Evolutionary conservation across 1,140 invertebrate genomes (phyloP).

Genomic region (Cataglyphis hispanica): DNA sequence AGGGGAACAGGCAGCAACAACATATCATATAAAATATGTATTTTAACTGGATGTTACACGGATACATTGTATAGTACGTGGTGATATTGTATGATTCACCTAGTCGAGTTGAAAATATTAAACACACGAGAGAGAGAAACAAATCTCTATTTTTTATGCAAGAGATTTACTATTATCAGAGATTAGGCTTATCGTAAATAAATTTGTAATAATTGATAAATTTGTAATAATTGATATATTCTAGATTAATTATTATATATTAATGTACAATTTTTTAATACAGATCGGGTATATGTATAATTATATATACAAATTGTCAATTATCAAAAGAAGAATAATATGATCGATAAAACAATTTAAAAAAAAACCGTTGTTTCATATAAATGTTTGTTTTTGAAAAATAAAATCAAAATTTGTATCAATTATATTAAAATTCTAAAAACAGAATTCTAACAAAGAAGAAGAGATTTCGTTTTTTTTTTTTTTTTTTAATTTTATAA

Average conservation of each 20-base stretch:
- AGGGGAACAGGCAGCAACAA: neutral
- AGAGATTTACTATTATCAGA: neutral
- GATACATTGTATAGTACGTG: neutral
- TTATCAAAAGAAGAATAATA: constrained; percentile 8
- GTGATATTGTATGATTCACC: neutral
- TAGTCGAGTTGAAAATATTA: constrained; percentile 8
- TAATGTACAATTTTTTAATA: constrained; percentile 28
- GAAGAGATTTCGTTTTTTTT: too few species aligned
- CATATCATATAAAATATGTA: constrained; percentile 19
- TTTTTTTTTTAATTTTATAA: neutral
- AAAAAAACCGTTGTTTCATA: neutral
- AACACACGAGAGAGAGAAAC: too few species aligned
- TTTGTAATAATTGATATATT: constrained; percentile 24
- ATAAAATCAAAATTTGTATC: neutral
- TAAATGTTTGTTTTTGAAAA: neutral
- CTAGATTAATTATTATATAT: constrained; percentile 28
- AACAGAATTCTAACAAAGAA: neutral
- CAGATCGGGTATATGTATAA: constrained; percentile 35
- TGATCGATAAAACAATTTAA: constrained; percentile 11
- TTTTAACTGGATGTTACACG: constrained; percentile 12
- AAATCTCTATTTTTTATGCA: neutral
- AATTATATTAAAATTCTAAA: neutral
- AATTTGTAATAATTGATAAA: constrained; percentile 4
- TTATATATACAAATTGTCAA: neutral
- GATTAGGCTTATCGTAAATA: neutral